Evolutionary conservation across 2,113 vertebrate genomes (phyloP).

Genomic region (Merops nubicus): DNA sequence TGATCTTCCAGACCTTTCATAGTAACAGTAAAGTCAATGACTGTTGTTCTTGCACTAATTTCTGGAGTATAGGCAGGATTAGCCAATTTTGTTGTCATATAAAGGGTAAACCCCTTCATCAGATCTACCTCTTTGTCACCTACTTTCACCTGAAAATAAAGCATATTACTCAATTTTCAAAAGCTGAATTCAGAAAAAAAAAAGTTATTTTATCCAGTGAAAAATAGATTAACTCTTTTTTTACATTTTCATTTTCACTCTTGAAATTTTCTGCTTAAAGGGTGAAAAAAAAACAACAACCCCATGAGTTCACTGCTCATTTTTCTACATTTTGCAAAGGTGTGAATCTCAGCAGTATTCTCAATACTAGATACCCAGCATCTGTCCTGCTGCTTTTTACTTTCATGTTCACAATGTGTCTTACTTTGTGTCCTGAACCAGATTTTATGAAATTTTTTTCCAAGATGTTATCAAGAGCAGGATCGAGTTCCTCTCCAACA

Average conservation of each 20-base stretch:
- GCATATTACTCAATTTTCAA: not conserved
- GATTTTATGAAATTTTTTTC: slow-evolving; percentile 89
- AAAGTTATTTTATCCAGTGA: not conserved
- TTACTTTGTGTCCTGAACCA: slow-evolving; percentile 83
- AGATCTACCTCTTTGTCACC: slow-evolving; percentile 87
- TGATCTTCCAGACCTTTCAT: slow-evolving; percentile 85
- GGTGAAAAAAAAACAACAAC: fast-evolving
- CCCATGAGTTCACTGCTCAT: not conserved
- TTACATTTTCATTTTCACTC: not conserved
- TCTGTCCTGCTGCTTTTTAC: not conserved
- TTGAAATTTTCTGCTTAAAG: not conserved
- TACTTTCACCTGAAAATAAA: slow-evolving; percentile 80
- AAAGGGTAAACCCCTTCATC: slow-evolving; percentile 80
- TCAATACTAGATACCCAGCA: not conserved
- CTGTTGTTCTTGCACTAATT: slow-evolving; percentile 81
- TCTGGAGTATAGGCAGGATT: slow-evolving; percentile 87
- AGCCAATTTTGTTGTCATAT: slow-evolving; percentile 86
- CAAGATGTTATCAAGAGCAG: slow-evolving; percentile 84
- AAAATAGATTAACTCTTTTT: not conserved
- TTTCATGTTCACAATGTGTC: not conserved
- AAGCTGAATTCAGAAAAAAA: not conserved
- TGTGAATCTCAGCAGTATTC: not conserved
- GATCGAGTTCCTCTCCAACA: slow-evolving; percentile 86
- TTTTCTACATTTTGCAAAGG: not conserved
- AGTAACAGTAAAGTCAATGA: slow-evolving; percentile 88